A percentile compares a stretch with the other conserved stretches of the same genome.
Evolutionary conservation across 1,140 invertebrate species (phyloP).

Genomic region (Hyposmocoma kahamanoa): DNA sequence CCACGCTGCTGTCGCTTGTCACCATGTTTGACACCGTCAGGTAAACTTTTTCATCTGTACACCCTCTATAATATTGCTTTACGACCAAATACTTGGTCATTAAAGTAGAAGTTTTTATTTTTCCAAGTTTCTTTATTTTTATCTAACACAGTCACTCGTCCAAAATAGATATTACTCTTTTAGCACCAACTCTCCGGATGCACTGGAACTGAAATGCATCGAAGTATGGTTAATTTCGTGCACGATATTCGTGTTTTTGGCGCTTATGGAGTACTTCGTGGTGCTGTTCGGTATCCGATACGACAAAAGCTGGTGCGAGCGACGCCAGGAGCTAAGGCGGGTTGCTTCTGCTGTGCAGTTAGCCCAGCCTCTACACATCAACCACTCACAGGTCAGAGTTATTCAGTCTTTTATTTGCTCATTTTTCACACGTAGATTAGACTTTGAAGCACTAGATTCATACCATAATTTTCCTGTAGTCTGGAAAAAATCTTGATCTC

Average conservation of each 20-base stretch:
- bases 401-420: no score
- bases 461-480: no score
- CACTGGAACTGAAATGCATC: slow-evolving; percentile 80
- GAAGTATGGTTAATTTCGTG: slow-evolving; percentile 84
- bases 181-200: slow-evolving; percentile 78
- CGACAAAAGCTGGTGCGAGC: slow-evolving; percentile 76
- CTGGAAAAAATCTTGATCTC: no score
- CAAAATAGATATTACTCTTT: slow-evolving; percentile 23
- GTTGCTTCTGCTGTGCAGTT: slow-evolving; percentile 54
- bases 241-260: slow-evolving; percentile 82
- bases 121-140: no score
- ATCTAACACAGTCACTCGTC: no score
- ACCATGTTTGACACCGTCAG: slow-evolving; percentile 79
- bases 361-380: slow-evolving; percentile 56
- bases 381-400: slow-evolving; percentile 61
- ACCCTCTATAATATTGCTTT: no score
- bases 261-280: slow-evolving; percentile 82
- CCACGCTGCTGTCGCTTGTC: slow-evolving; percentile 76
- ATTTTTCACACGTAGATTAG: no score
- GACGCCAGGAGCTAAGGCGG: slow-evolving; percentile 63
- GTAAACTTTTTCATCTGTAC: no score
- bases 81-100: no score
- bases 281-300: slow-evolving; percentile 78
- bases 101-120: no score
- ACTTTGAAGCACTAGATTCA: no score